phyloP scores from a whole-genome alignment of 2,113 vertebrate species.

The Microtus ochrogaster region DNA sequence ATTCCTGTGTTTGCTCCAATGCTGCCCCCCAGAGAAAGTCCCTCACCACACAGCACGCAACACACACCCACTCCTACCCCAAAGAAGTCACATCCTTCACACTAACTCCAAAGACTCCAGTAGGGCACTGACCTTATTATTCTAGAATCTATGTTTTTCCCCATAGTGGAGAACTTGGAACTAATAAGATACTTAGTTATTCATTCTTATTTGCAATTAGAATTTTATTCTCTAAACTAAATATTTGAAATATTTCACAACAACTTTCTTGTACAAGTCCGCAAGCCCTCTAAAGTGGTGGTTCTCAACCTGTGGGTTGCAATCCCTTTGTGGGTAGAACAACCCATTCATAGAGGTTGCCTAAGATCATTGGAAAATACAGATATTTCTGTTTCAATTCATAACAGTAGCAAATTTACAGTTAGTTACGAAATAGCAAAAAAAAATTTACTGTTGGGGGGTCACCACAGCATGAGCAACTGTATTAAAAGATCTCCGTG shows the following conservation, averaged over 20 bases:
- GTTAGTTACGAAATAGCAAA: background rate
- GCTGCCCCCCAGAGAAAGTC: background rate
- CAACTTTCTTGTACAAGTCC: background rate
- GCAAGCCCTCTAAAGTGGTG: background rate
- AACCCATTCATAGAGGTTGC: background rate
- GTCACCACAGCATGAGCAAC: background rate
- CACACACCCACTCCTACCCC: background rate
- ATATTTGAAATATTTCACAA: background rate
- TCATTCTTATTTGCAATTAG: background rate
- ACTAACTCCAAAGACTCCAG: background rate
- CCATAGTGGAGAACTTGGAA: background rate
- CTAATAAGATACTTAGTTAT: background rate
- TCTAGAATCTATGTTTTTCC: background rate
- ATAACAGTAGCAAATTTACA: background rate
- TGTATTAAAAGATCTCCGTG: background rate
- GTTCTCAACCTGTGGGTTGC: too few species aligned
- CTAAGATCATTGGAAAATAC: background rate
- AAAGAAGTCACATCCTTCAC: background rate
- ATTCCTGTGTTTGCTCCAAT: background rate
- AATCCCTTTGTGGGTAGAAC: background rate
- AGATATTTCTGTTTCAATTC: background rate
- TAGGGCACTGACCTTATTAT: background rate
- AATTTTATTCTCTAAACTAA: background rate
- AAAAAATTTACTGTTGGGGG: background rate
- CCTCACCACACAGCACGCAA: background rate